Base-by-base conservation (phyloP, 2,113 vertebrate species). In the Scomber japonicus region DNA sequence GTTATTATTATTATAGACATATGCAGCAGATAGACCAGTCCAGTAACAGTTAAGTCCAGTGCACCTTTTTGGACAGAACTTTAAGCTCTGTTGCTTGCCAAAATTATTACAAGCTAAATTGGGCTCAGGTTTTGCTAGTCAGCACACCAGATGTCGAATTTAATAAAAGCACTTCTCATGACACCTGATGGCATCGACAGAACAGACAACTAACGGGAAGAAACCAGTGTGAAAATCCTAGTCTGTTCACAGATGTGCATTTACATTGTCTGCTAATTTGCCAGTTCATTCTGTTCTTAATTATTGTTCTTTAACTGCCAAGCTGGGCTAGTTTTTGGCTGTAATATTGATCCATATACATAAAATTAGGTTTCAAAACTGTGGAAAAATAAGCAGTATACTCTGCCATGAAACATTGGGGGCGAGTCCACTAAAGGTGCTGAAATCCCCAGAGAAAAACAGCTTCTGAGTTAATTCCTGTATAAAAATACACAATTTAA, bases 111-210 rank as follows among this genome's bases (percentile, higher is more conserved):
- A 81, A 71, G 77, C 75, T 88, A 89, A 91, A 93, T 86, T 89
- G 71, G 82, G 80, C 83, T 89, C 81, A 89, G 78, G 88, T 89
- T 85, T 91, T 85, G 76, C 68, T 21, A 86, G 87, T 89, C 88
- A 93, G 80, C 79, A 61, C 74, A 85, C 83, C 94, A 95, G 91
- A 93, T 95, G 93, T 89, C 62, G 27, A 78, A 87, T 86, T 87
- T 69, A 71, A 84, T 91, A 73, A 77, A 81, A 83, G 83, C 78
- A 53, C 51, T 85, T 62, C 85, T 86, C 68, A 64, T 88, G 85
- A 83, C 82, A 89, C 72, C 86, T 89, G 86, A 93, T 67, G 57
- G 71, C 65, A 61, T 74, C 77, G 40, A 60, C 75, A 75, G 71
- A 83, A 56, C 69, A 81, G 82, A 85, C 60, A 63, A 71, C 74